Conservation (phyloP, 1,140 invertebrate species). For the Amyelois transitella region DNA sequence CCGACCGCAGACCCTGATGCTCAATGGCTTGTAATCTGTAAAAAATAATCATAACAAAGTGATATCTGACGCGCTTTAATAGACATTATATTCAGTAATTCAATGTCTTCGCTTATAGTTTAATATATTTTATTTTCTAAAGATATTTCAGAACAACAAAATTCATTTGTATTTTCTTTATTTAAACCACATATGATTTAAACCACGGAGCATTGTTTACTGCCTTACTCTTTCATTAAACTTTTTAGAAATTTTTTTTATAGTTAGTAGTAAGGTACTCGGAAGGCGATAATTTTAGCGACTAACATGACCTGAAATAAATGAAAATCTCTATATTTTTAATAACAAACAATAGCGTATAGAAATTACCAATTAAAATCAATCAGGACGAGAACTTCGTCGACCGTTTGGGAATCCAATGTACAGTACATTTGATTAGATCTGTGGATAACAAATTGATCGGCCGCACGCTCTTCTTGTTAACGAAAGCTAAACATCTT, state of each 20-base stretch:
- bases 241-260: too few species aligned
- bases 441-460: not conserved
- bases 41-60: not conserved
- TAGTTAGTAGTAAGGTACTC: too few species aligned
- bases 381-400: not conserved
- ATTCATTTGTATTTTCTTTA: too few species aligned
- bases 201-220: too few species aligned
- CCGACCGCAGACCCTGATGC: not conserved
- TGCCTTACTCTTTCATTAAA: too few species aligned
- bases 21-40: not conserved
- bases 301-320: too few species aligned
- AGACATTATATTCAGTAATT: not conserved
- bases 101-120: not conserved
- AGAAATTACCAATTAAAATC: not conserved
- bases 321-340: not conserved
- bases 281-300: too few species aligned
- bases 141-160: too few species aligned
- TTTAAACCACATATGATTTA: too few species aligned
- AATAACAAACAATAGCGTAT: not conserved
- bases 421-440: not conserved
- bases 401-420: not conserved
- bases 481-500: not conserved
- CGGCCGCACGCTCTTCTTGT: not conserved
- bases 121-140: not conserved
- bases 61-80: not conserved